These are phyloP conservation scores for Bufotes viridis DNA, from an alignment of 2,797 vertebrate species.

Conservation along the genomic window DNA sequence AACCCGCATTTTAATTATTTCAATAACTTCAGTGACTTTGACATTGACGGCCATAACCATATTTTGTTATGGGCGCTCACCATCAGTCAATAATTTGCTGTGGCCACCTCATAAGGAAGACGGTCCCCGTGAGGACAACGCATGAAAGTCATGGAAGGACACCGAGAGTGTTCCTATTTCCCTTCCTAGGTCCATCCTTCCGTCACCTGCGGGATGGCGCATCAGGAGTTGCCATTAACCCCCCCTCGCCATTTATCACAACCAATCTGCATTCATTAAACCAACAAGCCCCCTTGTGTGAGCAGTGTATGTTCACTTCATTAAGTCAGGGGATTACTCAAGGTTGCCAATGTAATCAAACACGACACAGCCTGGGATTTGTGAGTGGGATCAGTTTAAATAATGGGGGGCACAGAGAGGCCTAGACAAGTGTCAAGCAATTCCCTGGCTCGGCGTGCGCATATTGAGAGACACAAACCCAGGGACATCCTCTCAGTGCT, in stretches of 20 bases:
- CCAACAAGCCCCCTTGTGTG: slow-evolving; percentile 76
- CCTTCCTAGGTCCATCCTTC: background rate
- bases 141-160: slow-evolving; percentile 63
- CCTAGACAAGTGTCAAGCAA: slow-evolving; percentile 78
- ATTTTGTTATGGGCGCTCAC: background rate
- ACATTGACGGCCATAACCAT: no score
- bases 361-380: slow-evolving; percentile 93
- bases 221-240: background rate
- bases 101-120: slow-evolving; percentile 62
- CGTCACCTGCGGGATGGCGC: slow-evolving; percentile 46
- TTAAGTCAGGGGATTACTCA: slow-evolving; percentile 93
- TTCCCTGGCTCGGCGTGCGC: slow-evolving; percentile 75
- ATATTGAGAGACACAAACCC: slow-evolving; percentile 66
- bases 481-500: slow-evolving; percentile 65
- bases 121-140: slow-evolving; percentile 66
- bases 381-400: slow-evolving; percentile 81
- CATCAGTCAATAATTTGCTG: background rate
- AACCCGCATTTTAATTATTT: background rate
- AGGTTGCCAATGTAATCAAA: slow-evolving; percentile 94
- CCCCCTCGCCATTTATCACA: slow-evolving; percentile 68
- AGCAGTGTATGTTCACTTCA: slow-evolving; percentile 82
- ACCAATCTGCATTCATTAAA: slow-evolving; percentile 77
- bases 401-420: slow-evolving; percentile 81
- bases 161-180: slow-evolving; percentile 44
- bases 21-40: background rate